Conservation (phyloP, 2,797 vertebrate species). For the Diplodus puntazzo region DNA sequence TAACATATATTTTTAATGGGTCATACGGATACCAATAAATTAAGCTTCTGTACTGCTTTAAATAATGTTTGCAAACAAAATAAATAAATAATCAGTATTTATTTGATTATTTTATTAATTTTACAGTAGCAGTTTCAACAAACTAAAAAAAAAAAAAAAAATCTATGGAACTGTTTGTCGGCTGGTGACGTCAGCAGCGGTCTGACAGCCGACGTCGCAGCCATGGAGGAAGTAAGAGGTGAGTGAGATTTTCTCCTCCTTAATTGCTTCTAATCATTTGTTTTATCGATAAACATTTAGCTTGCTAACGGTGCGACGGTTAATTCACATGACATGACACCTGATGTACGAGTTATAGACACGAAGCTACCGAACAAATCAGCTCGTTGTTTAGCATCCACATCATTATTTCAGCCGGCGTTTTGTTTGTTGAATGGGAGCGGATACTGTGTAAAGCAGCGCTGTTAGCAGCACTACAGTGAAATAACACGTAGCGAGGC, state of each 20-base stretch:
- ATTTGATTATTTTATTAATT: no score
- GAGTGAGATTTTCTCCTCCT: constrained; percentile 56
- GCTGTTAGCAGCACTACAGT: background rate
- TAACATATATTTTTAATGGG: no score
- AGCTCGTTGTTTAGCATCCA: background rate
- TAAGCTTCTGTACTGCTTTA: background rate
- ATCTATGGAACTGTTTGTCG: no score
- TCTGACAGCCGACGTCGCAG: constrained; percentile 62
- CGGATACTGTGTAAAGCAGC: background rate
- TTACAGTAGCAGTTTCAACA: background rate
- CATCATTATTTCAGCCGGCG: constrained; percentile 29
- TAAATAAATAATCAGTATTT: no score
- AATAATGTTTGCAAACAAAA: no score
- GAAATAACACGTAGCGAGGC: background rate
- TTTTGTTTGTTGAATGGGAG: constrained; percentile 23
- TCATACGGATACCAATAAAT: background rate
- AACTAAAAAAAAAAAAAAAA: background rate
- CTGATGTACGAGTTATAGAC: background rate
- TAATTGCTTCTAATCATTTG: background rate
- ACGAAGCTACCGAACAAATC: accelerated
- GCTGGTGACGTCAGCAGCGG: constrained; percentile 72
- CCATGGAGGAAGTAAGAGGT: constrained; percentile 89
- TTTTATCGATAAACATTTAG: accelerated
- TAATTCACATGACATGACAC: accelerated
- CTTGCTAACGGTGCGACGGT: accelerated